A percentile compares a stretch with the other conserved stretches of the same genome.
Evolutionary conservation across 2,888 invertebrate species (phyloP).

Genomic region (Acutogordius australiensis): DNA sequence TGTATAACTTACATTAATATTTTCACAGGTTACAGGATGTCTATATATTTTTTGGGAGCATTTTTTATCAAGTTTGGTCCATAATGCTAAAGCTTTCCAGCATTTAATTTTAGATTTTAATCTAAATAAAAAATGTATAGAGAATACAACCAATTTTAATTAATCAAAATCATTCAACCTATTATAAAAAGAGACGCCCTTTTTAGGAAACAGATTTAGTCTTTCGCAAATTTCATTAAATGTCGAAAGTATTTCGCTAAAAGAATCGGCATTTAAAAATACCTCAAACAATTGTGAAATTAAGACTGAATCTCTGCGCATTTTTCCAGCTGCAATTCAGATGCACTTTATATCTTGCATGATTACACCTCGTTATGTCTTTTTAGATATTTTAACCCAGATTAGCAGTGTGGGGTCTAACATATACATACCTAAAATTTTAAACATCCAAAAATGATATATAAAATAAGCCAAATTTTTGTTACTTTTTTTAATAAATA

Average conservation of each 20-base stretch:
- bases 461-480: no score
- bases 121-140: slow-evolving; percentile 8
- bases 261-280: slow-evolving; percentile 3
- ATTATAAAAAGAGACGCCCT: background rate
- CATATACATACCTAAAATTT: no score
- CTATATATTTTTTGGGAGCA: slow-evolving; percentile 6
- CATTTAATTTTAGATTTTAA: background rate
- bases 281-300: background rate
- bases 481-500: no score
- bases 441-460: no score
- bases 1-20: slow-evolving; percentile 1
- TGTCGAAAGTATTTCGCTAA: background rate
- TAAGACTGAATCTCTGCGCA: background rate
- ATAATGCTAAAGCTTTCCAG: background rate
- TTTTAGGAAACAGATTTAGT: background rate
- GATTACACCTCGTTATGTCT: no score
- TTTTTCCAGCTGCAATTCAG: no score
- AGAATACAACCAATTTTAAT: no score
- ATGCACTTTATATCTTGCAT: no score
- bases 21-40: background rate
- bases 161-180: no score
- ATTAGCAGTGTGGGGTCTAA: no score
- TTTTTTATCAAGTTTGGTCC: slow-evolving; percentile 8
- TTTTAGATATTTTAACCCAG: no score
- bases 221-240: background rate